Evolutionary conservation across 2,888 invertebrate species (phyloP).

Genomic region (Limulus polyphemus): DNA sequence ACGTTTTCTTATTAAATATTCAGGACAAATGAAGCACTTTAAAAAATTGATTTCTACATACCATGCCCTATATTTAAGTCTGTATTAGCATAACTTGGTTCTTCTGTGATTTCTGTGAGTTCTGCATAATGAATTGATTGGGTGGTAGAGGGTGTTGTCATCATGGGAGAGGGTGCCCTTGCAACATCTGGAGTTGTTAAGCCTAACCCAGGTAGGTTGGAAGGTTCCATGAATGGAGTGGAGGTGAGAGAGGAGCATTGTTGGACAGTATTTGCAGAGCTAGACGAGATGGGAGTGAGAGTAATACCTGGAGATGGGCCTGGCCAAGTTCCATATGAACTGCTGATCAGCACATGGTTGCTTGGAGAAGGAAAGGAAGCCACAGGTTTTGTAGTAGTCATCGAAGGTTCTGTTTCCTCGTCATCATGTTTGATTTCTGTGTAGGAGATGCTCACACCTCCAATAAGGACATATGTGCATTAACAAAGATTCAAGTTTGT

Average conservation of each 20-base stretch:
- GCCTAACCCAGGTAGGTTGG: background rate
- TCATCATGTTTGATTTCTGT: constrained; percentile 22
- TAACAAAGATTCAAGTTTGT: background rate
- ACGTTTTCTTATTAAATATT: too few relatives aligned
- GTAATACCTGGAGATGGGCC: constrained; percentile 22
- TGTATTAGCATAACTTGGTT: constrained; percentile 45
- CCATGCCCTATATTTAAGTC: constrained; percentile 24
- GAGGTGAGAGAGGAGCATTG: constrained; percentile 25
- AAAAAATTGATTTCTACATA: too few relatives aligned
- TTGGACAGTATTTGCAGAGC: background rate
- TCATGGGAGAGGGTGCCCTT: constrained; percentile 10
- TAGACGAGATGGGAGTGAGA: constrained; percentile 17
- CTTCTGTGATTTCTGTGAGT: constrained; percentile 32
- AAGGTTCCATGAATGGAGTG: constrained; percentile 16
- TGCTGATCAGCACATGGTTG: constrained; percentile 4
- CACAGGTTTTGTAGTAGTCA: constrained; percentile 4
- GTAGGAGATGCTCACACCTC: constrained; percentile 23
- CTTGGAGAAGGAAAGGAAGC: background rate
- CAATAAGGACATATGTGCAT: constrained; percentile 1
- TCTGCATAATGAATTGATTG: constrained; percentile 33
- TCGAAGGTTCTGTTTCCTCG: constrained; percentile 6
- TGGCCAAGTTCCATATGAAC: constrained; percentile 22
- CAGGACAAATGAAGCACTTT: too few relatives aligned
- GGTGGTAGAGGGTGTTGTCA: constrained; percentile 31
- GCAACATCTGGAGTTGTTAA: constrained; percentile 17